Percentiles rank a stretch among this genome's conserved stretches.
phyloP scores from a whole-genome alignment of 2,113 vertebrate species.

The Atrichornis clamosus region DNA sequence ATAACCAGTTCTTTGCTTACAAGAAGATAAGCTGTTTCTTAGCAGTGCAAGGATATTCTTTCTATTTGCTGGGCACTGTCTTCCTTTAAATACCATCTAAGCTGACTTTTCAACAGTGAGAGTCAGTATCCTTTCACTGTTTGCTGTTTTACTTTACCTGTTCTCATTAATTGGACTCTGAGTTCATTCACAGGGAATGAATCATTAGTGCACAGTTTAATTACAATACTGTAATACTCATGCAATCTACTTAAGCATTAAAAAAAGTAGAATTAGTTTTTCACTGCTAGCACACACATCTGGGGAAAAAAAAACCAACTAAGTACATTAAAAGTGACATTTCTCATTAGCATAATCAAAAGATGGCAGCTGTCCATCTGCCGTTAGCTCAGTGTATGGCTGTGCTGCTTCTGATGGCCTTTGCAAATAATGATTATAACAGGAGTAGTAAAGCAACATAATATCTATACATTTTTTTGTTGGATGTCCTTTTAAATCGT shows the following conservation, averaged over 20 bases:
- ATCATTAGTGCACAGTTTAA: constrained; percentile 29
- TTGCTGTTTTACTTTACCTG: constrained; percentile 36
- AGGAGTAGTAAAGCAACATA: constrained; percentile 14
- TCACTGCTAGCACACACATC: constrained; percentile 28
- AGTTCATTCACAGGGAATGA: constrained; percentile 9
- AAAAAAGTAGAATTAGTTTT: constrained; percentile 16
- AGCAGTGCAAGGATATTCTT: not conserved
- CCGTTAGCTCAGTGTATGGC: constrained; percentile 43
- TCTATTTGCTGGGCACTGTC: not conserved
- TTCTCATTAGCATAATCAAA: constrained; percentile 63
- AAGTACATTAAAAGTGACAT: not conserved
- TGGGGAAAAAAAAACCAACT: not conserved
- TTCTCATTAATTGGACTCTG: not conserved
- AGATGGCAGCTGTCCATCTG: constrained; percentile 54
- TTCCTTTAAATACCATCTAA: not conserved
- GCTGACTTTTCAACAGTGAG: not conserved
- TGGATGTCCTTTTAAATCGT: constrained; percentile 14
- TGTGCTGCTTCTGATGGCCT: constrained; percentile 46
- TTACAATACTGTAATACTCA: constrained; percentile 15
- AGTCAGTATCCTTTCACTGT: not conserved
- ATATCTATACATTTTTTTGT: not conserved
- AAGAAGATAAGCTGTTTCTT: not conserved
- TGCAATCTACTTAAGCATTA: constrained; percentile 24
- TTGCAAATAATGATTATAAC: constrained; percentile 31
- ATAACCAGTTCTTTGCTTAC: not conserved